Conservation (phyloP, 2,113 vertebrate species). For the Raja brachyura region DNA sequence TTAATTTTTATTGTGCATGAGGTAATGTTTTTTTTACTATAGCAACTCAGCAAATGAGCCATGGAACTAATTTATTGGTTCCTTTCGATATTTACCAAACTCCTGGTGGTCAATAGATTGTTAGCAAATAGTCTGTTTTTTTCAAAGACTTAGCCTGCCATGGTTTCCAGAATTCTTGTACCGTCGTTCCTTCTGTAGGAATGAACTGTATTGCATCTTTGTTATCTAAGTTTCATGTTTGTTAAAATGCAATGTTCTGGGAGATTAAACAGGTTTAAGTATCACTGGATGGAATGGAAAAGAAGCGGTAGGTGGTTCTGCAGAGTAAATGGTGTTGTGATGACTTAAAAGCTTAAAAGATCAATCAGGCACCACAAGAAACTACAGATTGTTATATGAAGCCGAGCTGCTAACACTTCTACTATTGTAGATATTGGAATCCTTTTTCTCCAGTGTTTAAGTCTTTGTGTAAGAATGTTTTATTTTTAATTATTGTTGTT, state of each 20-base stretch:
- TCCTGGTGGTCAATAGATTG: not conserved
- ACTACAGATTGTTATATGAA: not conserved
- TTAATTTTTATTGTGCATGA: not conserved
- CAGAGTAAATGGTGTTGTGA: not conserved
- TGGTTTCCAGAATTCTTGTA: not conserved
- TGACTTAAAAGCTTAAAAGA: not conserved
- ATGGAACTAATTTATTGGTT: not conserved
- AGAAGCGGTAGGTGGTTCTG: not conserved
- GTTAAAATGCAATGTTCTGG: not conserved
- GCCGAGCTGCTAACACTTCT: not conserved
- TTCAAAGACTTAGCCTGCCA: not conserved
- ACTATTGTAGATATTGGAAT: not conserved
- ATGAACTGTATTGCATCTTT: not conserved
- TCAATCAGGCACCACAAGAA: not conserved
- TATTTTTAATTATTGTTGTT: not conserved
- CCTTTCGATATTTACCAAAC: not conserved
- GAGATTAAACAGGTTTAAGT: not conserved
- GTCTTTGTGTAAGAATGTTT: not conserved
- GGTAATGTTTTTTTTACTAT: conserved; percentile 4
- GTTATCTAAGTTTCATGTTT: not conserved
- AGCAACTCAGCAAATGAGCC: not conserved
- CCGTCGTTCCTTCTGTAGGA: not conserved
- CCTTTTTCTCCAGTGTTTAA: not conserved
- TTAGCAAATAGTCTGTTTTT: not conserved
- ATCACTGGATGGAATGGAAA: not conserved